phyloP scores from a whole-genome alignment of 2,113 vertebrate species.

The Sapayoa aenigma region DNA sequence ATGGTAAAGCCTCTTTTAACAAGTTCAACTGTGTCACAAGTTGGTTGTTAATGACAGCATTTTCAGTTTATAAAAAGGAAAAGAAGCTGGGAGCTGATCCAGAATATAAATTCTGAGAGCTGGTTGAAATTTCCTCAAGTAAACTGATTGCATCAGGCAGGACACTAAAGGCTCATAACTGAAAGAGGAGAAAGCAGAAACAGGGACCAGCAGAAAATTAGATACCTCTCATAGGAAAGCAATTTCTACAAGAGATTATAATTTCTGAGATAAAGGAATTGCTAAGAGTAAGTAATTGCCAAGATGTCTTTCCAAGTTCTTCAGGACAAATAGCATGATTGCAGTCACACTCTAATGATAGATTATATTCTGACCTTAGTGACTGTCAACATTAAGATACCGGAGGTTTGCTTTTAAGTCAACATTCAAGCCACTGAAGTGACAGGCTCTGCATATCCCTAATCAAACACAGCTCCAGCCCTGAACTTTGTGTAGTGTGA shows the following conservation, averaged over 20 bases:
- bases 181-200: background rate
- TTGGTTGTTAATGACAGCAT: background rate
- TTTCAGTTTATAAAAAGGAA: background rate
- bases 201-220: background rate
- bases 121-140: background rate
- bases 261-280: background rate
- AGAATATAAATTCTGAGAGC: background rate
- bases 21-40: background rate
- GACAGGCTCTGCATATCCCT: background rate
- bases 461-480: background rate
- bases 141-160: background rate
- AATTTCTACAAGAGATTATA: background rate
- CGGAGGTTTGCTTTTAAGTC: background rate
- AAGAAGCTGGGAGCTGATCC: background rate
- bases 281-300: background rate
- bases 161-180: rapidly evolving
- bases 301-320: background rate
- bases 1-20: background rate
- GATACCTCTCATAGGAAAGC: background rate
- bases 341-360: background rate
- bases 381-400: background rate
- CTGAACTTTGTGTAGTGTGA: background rate
- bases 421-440: background rate
- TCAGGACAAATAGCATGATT: background rate
- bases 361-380: background rate